Conservation (phyloP, 2,797 vertebrate species). For the Amniataba percoides region DNA sequence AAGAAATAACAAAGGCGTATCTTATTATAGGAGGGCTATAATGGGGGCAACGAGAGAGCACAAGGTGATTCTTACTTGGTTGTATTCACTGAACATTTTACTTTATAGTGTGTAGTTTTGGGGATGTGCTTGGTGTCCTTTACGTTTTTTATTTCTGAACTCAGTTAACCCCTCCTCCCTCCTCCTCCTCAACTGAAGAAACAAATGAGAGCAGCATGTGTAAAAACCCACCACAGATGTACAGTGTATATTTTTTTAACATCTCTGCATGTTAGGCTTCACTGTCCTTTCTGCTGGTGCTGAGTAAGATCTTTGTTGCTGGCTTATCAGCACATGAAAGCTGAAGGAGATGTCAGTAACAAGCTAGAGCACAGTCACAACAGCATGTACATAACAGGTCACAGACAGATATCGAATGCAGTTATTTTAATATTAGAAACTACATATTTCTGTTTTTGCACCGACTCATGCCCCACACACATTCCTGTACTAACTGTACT, state of each 20-base stretch:
- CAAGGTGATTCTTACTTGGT: conserved; percentile 4
- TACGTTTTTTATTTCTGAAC: neutral
- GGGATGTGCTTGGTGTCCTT: neutral
- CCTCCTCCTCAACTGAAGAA: conserved; percentile 4
- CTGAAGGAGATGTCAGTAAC: neutral
- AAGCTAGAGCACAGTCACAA: neutral
- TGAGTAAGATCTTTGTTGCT: neutral
- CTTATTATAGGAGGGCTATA: neutral
- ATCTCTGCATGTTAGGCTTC: neutral
- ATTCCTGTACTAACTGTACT: neutral
- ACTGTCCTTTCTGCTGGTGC: neutral
- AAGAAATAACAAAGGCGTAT: conserved; percentile 30
- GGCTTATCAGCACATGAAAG: neutral
- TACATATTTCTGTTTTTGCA: neutral
- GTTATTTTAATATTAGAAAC: neutral
- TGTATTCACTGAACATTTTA: neutral
- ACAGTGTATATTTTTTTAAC: neutral
- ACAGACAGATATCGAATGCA: neutral
- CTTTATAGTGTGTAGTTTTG: neutral
- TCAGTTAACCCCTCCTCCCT: too few species aligned
- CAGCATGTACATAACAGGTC: neutral
- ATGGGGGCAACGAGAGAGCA: neutral
- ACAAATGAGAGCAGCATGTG: neutral
- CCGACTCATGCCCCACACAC: neutral
- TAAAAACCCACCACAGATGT: neutral